phyloP scores from a whole-genome alignment of 2,113 vertebrate species.

The Indicator maculatus region DNA sequence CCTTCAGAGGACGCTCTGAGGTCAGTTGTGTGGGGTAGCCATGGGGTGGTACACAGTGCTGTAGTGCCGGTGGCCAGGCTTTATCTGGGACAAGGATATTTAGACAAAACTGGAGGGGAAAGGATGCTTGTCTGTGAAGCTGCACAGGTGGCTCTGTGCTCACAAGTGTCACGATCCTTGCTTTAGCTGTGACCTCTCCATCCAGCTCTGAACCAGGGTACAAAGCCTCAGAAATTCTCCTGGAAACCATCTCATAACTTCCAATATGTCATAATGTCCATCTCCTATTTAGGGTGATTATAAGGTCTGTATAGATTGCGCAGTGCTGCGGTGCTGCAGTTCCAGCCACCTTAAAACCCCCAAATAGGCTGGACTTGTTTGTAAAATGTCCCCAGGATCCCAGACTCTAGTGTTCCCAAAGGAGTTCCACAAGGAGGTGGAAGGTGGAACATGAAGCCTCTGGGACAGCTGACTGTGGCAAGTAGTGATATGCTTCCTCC shows the following conservation, averaged over 20 bases:
- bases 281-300: fast-evolving
- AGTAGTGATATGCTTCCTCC: neutral
- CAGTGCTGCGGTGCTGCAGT: neutral
- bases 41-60: fast-evolving
- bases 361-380: neutral
- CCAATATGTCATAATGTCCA: neutral
- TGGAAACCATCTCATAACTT: neutral
- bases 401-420: neutral
- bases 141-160: neutral
- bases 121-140: neutral
- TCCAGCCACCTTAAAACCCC: neutral
- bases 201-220: neutral
- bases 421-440: neutral
- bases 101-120: neutral
- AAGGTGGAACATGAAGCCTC: neutral
- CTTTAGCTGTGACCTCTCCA: neutral
- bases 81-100: neutral
- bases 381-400: neutral
- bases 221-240: neutral
- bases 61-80: neutral
- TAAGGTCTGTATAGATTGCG: neutral
- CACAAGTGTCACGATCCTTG: neutral
- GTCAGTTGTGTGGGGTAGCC: neutral
- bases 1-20: neutral
- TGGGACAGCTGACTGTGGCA: fast-evolving